phyloP scores from a whole-genome alignment of 2,113 vertebrate species.

The Erythrocebus patas region DNA sequence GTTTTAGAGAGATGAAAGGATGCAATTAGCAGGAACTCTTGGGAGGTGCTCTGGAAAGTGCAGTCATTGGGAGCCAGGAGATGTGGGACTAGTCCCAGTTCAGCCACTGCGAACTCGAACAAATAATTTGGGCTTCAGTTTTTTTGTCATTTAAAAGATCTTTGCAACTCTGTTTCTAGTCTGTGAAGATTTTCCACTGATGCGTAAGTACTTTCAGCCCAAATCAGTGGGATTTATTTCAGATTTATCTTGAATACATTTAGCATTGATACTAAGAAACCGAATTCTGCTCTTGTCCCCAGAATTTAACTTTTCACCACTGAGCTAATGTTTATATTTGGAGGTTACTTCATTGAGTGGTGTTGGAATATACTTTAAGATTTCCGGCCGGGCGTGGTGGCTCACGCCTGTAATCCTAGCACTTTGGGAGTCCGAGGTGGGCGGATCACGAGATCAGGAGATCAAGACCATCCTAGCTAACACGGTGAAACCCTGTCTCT shows the following conservation, averaged over 20 bases:
- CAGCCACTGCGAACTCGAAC: background rate
- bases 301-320: background rate
- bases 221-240: conserved; percentile 6
- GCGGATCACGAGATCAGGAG: too few species aligned
- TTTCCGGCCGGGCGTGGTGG: background rate
- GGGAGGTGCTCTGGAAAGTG: background rate
- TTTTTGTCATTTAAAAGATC: conserved; percentile 12
- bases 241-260: background rate
- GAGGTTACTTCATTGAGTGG: conserved; percentile 4
- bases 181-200: conserved; percentile 8
- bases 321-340: conserved; percentile 25
- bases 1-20: conserved; percentile 18
- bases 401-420: too few species aligned
- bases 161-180: background rate
- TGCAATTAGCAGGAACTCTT: background rate
- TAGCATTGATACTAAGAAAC: background rate
- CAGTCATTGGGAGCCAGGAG: background rate
- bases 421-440: too few species aligned
- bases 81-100: background rate
- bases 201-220: background rate
- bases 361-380: background rate
- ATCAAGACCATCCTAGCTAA: too few species aligned
- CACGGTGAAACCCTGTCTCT: too few species aligned
- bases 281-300: background rate
- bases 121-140: background rate